These are phyloP conservation scores for Nowickia ferox DNA, from an alignment of 2,888 invertebrate species.

Conservation along the genomic window DNA sequence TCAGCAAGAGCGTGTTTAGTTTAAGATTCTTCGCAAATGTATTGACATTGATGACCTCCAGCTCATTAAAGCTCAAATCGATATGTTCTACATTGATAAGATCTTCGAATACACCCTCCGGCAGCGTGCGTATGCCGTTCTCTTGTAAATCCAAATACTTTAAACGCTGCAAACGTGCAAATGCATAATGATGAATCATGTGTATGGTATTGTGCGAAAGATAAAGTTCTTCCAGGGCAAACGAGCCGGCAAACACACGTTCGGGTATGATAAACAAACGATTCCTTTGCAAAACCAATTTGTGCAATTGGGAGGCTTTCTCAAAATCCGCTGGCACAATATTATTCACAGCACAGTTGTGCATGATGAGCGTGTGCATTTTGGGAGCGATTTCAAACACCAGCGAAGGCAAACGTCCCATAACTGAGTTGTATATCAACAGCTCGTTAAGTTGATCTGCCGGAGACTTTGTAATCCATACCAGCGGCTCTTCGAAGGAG, in stretches of 20 bases:
- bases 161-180: slow-evolving; percentile 75
- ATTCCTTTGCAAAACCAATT: slow-evolving; percentile 76
- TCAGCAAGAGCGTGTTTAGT: slow-evolving; percentile 78
- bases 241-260: slow-evolving; percentile 74
- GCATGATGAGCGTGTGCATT: slow-evolving; percentile 76
- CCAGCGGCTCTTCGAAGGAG: slow-evolving; percentile 68
- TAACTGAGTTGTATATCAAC: slow-evolving; percentile 74
- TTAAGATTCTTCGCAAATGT: slow-evolving; percentile 75
- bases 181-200: slow-evolving; percentile 76
- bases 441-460: slow-evolving; percentile 73
- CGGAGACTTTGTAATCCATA: slow-evolving; percentile 64
- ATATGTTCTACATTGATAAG: slow-evolving; percentile 77
- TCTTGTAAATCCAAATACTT: slow-evolving; percentile 77
- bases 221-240: slow-evolving; percentile 76
- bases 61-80: slow-evolving; percentile 79
- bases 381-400: slow-evolving; percentile 77
- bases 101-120: slow-evolving; percentile 71
- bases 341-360: slow-evolving; percentile 76
- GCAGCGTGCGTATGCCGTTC: slow-evolving; percentile 76
- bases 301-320: slow-evolving; percentile 71
- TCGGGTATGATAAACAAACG: slow-evolving; percentile 75
- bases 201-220: slow-evolving; percentile 78
- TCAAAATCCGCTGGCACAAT: slow-evolving; percentile 74
- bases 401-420: slow-evolving; percentile 74
- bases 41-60: slow-evolving; percentile 72